Evolutionary conservation across 2,113 vertebrate genomes (phyloP).

Genomic region (Cavia porcellus): DNA sequence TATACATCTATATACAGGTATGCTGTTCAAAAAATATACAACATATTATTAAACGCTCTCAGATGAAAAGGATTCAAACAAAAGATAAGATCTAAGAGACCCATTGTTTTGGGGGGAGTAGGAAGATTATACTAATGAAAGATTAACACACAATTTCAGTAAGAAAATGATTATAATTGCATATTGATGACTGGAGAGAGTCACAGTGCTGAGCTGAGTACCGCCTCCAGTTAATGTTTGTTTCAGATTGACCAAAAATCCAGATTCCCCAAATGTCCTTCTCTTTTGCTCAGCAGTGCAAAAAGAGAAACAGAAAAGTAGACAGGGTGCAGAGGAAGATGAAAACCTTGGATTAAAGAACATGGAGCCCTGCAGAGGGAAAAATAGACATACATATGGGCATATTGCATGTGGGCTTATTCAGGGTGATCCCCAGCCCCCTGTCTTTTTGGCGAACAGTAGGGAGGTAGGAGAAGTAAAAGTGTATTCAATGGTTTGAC

Average conservation of each 20-base stretch:
- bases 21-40: conserved; percentile 12
- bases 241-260: background rate
- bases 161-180: background rate
- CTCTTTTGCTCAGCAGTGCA: background rate
- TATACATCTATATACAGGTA: background rate
- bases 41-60: background rate
- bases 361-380: background rate
- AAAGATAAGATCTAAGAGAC: background rate
- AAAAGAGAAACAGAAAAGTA: background rate
- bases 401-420: background rate
- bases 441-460: background rate
- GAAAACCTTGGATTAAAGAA: background rate
- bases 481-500: background rate
- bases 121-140: background rate
- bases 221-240: background rate
- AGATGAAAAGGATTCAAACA: conserved; percentile 44
- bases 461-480: background rate
- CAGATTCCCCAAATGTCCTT: background rate
- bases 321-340: background rate
- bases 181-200: background rate
- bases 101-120: background rate
- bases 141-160: background rate
- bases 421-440: background rate
- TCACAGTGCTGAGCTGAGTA: background rate
- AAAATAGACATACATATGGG: background rate